Conservation (phyloP, 2,888 invertebrate genomes). For the Pachliopta kotzebuea region DNA sequence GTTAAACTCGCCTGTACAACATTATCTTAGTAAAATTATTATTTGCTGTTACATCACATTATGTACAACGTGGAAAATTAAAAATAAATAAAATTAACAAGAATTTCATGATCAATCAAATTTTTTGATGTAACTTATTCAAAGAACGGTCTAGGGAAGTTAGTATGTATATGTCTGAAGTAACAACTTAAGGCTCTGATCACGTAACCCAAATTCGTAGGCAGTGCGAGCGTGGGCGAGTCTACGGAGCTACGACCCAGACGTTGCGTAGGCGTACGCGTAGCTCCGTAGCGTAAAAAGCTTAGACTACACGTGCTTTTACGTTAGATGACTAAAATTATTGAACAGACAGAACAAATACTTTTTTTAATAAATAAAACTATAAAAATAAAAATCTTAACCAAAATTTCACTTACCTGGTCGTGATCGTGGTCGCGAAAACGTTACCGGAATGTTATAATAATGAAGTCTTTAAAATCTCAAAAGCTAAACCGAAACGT, state of each 20-base stretch:
- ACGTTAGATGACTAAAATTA: not conserved
- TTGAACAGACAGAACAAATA: not conserved
- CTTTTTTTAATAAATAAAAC: not conserved
- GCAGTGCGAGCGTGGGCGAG: constrained; percentile 68
- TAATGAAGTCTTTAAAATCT: not conserved
- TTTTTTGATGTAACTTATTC: constrained; percentile 8
- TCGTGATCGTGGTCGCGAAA: not conserved
- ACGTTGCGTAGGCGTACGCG: constrained; percentile 66
- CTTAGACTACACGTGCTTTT: constrained; percentile 48
- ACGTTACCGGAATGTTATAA: not conserved
- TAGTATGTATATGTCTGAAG: constrained; percentile 2
- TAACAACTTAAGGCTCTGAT: constrained; percentile 31
- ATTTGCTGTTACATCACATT: too few relatives aligned
- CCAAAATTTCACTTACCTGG: not conserved
- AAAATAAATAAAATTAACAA: not conserved
- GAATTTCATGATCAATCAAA: not conserved
- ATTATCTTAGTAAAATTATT: too few relatives aligned
- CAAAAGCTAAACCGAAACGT: constrained; percentile 14
- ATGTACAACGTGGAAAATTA: too few relatives aligned
- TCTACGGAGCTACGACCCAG: constrained; percentile 71
- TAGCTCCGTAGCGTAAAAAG: constrained; percentile 61
- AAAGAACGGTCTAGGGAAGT: constrained; percentile 10
- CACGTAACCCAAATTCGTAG: constrained; percentile 41
- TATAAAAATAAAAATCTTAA: constrained; percentile 12
- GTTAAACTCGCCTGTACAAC: too few relatives aligned